phyloP scores from a whole-genome alignment of 2,113 vertebrate species.

The Chrysemys picta region DNA sequence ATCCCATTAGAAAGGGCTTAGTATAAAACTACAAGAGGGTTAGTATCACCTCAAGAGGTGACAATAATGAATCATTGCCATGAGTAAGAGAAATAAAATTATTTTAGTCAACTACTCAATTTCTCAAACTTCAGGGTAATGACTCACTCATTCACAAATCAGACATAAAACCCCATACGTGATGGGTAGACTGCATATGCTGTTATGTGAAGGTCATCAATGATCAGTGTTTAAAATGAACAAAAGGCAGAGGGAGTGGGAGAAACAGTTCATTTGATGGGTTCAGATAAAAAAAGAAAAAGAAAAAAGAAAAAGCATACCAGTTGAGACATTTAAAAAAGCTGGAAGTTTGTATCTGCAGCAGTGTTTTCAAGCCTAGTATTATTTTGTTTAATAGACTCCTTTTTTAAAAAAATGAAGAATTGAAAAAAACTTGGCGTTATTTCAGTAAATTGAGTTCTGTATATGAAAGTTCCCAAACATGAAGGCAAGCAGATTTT shows the following conservation, averaged over 20 bases:
- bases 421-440: not conserved
- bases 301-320: not conserved
- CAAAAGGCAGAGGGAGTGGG: not conserved
- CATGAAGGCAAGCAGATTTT: not conserved
- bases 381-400: not conserved
- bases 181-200: not conserved
- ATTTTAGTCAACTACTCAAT: slow-evolving; percentile 31
- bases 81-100: slow-evolving; percentile 22
- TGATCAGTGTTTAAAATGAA: accelerated
- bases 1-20: not conserved
- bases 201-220: not conserved
- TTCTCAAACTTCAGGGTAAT: slow-evolving; percentile 29
- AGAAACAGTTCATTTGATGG: not conserved
- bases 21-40: not conserved
- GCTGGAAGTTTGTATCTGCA: not conserved
- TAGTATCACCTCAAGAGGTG: slow-evolving; percentile 4
- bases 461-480: not conserved
- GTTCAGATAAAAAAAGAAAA: not conserved
- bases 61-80: not conserved
- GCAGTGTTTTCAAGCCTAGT: not conserved
- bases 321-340: not conserved
- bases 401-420: not conserved
- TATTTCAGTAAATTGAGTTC: not conserved
- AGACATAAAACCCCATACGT: not conserved
- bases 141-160: slow-evolving; percentile 5